phyloP scores from a whole-genome alignment of 2,888 invertebrate genomes.

The Tipula lateralis region DNA sequence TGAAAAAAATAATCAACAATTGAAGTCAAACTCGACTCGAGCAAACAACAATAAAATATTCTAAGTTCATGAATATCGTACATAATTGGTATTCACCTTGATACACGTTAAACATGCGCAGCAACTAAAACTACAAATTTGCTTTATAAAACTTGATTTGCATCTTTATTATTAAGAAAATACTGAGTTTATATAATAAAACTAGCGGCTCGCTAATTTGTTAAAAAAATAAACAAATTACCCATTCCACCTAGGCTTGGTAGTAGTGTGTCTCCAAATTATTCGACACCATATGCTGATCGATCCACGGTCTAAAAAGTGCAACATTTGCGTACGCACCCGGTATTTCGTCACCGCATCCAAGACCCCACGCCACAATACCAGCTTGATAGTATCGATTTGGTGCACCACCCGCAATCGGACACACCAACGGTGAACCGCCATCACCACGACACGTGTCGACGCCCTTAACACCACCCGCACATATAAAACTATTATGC shows the following conservation, averaged over 20 bases:
- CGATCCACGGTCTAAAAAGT: conserved; percentile 67
- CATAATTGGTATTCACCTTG: background rate
- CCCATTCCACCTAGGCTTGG: background rate
- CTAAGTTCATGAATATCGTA: background rate
- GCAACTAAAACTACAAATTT: background rate
- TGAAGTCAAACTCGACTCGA: background rate
- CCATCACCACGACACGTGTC: conserved; percentile 80
- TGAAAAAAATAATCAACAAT: background rate
- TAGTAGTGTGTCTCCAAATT: conserved; percentile 46
- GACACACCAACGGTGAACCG: conserved; percentile 73
- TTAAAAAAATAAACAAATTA: background rate
- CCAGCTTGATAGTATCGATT: conserved; percentile 68
- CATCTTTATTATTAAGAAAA: background rate
- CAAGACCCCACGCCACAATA: conserved; percentile 86
- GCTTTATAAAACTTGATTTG: background rate
- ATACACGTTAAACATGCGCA: background rate
- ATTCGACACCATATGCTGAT: conserved; percentile 54
- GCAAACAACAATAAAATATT: background rate
- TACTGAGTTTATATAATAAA: background rate
- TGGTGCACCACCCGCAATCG: conserved; percentile 51
- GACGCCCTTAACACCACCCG: conserved; percentile 68
- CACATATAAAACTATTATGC: conserved; percentile 70
- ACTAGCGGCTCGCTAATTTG: background rate
- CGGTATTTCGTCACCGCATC: conserved; percentile 69
- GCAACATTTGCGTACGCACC: conserved; percentile 75